These are phyloP conservation scores for Hypercompe scribonia DNA, from an alignment of 2,888 invertebrate genomes.

Conservation along the genomic window DNA sequence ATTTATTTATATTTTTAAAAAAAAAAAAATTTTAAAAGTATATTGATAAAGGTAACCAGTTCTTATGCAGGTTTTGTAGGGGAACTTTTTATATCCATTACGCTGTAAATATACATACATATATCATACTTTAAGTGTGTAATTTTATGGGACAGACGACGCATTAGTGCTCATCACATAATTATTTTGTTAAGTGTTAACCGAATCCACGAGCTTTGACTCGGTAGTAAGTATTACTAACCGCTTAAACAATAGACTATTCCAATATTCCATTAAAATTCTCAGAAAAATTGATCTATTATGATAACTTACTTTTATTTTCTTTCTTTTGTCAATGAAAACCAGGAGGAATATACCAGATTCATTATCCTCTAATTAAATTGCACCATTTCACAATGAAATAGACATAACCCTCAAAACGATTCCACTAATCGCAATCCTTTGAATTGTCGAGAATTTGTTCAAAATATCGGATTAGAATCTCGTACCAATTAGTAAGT, in stretches of 20 bases:
- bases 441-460: slow-evolving; percentile 54
- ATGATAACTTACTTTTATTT: neutral
- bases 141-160: neutral
- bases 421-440: slow-evolving; percentile 57
- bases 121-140: neutral
- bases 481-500: slow-evolving; percentile 79
- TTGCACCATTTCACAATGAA: slow-evolving; percentile 4
- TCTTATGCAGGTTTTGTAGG: neutral
- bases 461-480: slow-evolving; percentile 62
- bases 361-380: slow-evolving; percentile 18
- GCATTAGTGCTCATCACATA: neutral
- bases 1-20: too few relatives aligned
- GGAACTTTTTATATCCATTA: neutral
- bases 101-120: neutral
- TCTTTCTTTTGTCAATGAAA: neutral
- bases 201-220: neutral
- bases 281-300: neutral
- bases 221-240: neutral
- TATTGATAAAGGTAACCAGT: neutral
- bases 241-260: neutral
- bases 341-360: neutral
- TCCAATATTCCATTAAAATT: neutral
- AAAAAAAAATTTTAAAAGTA: too few relatives aligned
- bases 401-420: slow-evolving; percentile 29
- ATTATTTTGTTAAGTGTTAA: neutral